These are phyloP conservation scores for Heterocephalus glaber DNA, from an alignment of 2,113 vertebrate species.

Conservation along the genomic window DNA sequence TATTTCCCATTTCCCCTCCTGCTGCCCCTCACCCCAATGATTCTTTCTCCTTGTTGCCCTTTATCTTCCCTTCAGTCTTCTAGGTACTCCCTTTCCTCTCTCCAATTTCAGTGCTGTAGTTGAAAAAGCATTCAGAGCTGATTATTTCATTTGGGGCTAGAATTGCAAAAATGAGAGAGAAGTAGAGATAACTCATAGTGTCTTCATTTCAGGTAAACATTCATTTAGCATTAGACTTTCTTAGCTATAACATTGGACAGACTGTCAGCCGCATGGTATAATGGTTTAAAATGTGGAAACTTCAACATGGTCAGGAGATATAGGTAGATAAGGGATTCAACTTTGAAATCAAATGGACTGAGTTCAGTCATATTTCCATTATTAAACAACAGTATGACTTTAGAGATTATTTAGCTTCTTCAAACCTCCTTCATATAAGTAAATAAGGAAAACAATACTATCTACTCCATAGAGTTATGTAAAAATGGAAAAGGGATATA, in stretches of 20 bases:
- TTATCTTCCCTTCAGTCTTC: background rate
- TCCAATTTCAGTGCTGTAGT: background rate
- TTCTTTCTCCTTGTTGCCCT: background rate
- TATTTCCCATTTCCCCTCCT: no score
- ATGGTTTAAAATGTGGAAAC: background rate
- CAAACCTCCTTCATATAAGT: background rate
- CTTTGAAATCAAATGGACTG: background rate
- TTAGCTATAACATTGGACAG: background rate
- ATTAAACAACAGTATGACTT: background rate
- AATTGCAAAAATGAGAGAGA: background rate
- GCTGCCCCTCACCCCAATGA: background rate
- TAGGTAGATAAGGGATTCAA: background rate
- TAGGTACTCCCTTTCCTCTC: background rate
- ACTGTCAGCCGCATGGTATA: background rate
- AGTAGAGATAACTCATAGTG: background rate
- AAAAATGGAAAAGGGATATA: background rate
- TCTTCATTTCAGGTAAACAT: background rate
- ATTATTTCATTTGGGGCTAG: background rate
- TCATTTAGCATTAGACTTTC: background rate
- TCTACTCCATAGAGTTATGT: background rate
- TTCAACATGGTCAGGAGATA: background rate
- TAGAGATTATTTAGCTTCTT: background rate
- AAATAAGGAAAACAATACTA: background rate
- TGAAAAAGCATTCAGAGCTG: background rate
- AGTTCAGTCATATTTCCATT: background rate